Conservation (phyloP, 1,140 invertebrate species). For the Ceratitis capitata region DNA sequence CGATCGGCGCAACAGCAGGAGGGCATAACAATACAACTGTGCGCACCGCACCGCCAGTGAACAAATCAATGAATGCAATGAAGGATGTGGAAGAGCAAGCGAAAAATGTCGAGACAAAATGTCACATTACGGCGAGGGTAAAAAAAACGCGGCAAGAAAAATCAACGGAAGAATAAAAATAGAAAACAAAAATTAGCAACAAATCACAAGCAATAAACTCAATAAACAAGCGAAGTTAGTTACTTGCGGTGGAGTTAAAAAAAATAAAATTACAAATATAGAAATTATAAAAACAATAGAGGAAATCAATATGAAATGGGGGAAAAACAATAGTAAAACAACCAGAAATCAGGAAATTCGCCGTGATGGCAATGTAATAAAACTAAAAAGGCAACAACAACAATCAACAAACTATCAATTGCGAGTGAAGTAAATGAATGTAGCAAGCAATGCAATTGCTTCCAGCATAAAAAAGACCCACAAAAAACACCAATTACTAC, state of each 20-base stretch:
- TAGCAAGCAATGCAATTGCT: not conserved
- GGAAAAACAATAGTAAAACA: not conserved
- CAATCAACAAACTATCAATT: not conserved
- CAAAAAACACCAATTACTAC: not conserved
- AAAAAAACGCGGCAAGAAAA: not conserved
- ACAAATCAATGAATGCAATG: not conserved
- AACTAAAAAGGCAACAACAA: not conserved
- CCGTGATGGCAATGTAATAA: not conserved
- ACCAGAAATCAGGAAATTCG: not conserved
- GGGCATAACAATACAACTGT: too few species aligned
- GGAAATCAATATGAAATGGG: not conserved
- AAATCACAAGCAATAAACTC: conserved; percentile 25
- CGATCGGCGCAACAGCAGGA: not conserved
- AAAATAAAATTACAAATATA: too few species aligned
- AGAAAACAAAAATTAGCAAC: not conserved
- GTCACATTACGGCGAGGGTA: not conserved
- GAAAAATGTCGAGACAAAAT: not conserved
- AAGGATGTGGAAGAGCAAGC: not conserved
- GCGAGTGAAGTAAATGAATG: conserved; percentile 1
- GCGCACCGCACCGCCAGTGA: not conserved
- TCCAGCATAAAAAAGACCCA: not conserved
- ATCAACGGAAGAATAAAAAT: not conserved
- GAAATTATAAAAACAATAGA: conserved; percentile 22
- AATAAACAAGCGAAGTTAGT: conserved; percentile 15
- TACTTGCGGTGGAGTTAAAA: not conserved